Conservation (phyloP, 2,113 vertebrate genomes). For the Aspidoscelis tigris region DNA sequence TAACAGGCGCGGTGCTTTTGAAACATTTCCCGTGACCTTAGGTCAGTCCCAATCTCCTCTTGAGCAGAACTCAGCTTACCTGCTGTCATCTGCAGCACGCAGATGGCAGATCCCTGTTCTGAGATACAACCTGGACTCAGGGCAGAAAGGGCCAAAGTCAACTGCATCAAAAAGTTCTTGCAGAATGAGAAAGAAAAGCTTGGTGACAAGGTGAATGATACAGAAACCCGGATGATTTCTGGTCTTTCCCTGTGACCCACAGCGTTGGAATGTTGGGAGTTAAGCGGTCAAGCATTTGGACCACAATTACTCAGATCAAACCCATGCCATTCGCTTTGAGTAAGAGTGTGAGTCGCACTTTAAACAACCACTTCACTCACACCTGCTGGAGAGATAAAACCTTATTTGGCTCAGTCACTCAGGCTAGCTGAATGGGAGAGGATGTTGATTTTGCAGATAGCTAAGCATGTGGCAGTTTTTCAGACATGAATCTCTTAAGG, state of each 20-base stretch:
- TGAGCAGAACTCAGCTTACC: too few relatives aligned
- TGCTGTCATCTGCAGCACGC: too few relatives aligned
- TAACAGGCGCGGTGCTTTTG: too few relatives aligned
- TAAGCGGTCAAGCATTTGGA: background rate
- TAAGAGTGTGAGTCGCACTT: background rate
- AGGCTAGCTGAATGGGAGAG: background rate
- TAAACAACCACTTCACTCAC: background rate
- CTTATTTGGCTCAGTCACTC: constrained; percentile 1
- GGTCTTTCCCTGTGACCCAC: background rate
- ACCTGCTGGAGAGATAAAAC: constrained; percentile 1
- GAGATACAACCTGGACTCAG: too few relatives aligned
- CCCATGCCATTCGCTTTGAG: background rate
- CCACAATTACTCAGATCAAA: constrained; percentile 14
- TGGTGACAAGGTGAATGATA: too few relatives aligned
- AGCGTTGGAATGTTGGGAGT: background rate
- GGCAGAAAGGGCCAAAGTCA: too few relatives aligned
- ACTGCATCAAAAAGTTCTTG: background rate
- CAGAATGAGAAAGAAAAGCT: background rate
- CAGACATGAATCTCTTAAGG: background rate
- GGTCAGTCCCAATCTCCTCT: too few relatives aligned
- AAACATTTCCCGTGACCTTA: too few relatives aligned
- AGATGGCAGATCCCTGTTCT: too few relatives aligned
- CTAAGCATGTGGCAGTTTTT: background rate
- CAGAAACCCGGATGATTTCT: background rate
- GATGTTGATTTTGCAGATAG: constrained; percentile 4